Evolutionary conservation across 1,140 invertebrate species (phyloP).

Genomic region (Charaxes varanes): DNA sequence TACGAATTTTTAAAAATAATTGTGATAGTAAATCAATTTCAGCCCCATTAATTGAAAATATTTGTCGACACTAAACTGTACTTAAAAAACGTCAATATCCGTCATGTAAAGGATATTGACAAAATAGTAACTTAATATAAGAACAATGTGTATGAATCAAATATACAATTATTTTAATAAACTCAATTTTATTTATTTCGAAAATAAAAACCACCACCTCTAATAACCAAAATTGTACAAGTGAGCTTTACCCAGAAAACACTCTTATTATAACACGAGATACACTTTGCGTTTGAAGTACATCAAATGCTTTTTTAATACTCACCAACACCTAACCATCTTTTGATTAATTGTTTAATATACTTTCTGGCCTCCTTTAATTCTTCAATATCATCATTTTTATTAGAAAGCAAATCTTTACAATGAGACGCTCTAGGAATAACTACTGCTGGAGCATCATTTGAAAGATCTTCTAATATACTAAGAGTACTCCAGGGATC

Average conservation of each 20-base stretch:
- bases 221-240: too few relatives aligned
- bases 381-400: constrained; percentile 34
- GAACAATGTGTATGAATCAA: constrained; percentile 57
- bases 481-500: constrained; percentile 80
- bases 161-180: constrained; percentile 57
- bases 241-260: too few relatives aligned
- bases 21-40: too few relatives aligned
- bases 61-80: constrained; percentile 23
- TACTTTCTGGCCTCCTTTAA: constrained; percentile 41
- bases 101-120: constrained; percentile 57
- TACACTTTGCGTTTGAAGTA: too few relatives aligned
- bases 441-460: constrained; percentile 43
- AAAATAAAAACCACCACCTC: too few relatives aligned
- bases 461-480: constrained; percentile 60
- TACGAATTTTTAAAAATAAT: too few relatives aligned
- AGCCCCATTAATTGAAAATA: too few relatives aligned
- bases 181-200: constrained; percentile 18
- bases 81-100: constrained; percentile 46
- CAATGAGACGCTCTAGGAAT: constrained; percentile 50
- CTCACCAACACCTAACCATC: constrained; percentile 44
- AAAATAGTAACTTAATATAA: constrained; percentile 64
- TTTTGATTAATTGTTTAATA: constrained; percentile 50
- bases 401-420: constrained; percentile 41
- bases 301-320: too few relatives aligned
- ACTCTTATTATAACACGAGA: too few relatives aligned